Evolutionary conservation across 2,888 invertebrate species (phyloP).

Genomic region (Phymatocera aterrima): DNA sequence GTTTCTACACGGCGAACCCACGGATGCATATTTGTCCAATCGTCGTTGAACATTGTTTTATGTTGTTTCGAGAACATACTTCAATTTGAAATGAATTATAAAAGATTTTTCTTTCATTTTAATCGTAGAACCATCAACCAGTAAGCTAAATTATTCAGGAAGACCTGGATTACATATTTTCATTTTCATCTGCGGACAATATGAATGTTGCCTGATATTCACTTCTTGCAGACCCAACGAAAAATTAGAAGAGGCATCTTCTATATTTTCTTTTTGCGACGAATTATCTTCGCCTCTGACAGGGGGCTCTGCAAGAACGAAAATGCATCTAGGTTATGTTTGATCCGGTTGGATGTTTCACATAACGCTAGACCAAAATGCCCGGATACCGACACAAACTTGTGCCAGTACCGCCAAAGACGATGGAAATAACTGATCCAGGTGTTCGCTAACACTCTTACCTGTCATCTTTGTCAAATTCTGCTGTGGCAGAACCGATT

Average conservation of each 20-base stretch:
- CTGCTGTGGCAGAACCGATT: neutral
- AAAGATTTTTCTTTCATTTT: neutral
- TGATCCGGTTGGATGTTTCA: neutral
- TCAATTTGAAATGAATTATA: neutral
- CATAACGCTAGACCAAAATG: slow-evolving; percentile 17
- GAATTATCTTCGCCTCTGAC: slow-evolving; percentile 33
- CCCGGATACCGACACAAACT: slow-evolving; percentile 7
- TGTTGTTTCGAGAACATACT: neutral
- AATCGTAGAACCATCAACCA: neutral
- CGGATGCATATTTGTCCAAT: neutral
- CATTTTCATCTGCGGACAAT: neutral
- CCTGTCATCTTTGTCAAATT: neutral
- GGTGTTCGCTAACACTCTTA: slow-evolving; percentile 6
- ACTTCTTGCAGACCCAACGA: neutral
- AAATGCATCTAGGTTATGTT: slow-evolving; percentile 24
- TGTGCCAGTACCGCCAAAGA: slow-evolving; percentile 10
- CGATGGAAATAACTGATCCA: neutral
- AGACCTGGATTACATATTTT: neutral
- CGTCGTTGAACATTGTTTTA: neutral
- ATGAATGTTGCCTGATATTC: neutral
- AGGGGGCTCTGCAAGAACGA: slow-evolving; percentile 39
- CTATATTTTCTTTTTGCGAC: slow-evolving; percentile 1
- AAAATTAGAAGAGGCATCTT: neutral
- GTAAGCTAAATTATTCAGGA: neutral
- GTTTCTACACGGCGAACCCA: slow-evolving; percentile 24